These are phyloP conservation scores for Cheilinus undulatus DNA, from an alignment of 2,113 vertebrate species.

Conservation along the genomic window DNA sequence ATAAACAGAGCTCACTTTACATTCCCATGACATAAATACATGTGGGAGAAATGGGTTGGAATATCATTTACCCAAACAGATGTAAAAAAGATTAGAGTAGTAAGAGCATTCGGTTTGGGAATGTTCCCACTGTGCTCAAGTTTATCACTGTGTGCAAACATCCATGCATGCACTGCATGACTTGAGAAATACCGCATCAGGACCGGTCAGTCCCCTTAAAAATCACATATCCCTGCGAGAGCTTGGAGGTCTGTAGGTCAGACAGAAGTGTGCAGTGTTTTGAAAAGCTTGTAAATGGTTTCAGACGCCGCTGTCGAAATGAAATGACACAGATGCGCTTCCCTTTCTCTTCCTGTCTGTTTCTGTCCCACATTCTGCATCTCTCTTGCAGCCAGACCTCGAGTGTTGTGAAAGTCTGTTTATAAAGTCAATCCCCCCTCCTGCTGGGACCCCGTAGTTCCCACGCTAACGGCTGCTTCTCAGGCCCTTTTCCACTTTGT, in stretches of 20 bases:
- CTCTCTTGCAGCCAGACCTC: constrained; percentile 41
- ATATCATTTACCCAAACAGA: constrained; percentile 46
- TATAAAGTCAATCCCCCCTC: constrained; percentile 75
- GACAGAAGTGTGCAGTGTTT: constrained; percentile 3
- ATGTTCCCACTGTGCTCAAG: constrained; percentile 29
- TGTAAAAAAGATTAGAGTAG: constrained; percentile 20
- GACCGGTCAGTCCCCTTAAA: constrained; percentile 17
- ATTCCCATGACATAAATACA: constrained; percentile 49
- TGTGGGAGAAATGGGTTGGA: constrained; percentile 29
- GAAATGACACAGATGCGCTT: constrained; percentile 41
- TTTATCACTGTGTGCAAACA: constrained; percentile 26
- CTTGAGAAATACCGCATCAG: constrained; percentile 40
- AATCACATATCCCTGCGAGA: constrained; percentile 21
- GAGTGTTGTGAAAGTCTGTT: constrained; percentile 74
- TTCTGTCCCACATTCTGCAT: constrained; percentile 25
- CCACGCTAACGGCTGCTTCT: constrained; percentile 78
- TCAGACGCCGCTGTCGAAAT: constrained; percentile 26
- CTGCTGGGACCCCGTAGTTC: constrained; percentile 70
- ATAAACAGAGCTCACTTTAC: constrained; percentile 46
- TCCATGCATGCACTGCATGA: neutral
- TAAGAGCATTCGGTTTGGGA: constrained; percentile 32
- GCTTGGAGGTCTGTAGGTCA: constrained; percentile 31
- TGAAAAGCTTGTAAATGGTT: neutral
- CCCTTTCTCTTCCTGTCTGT: neutral
- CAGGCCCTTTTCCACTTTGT: constrained; percentile 45